phyloP scores from a whole-genome alignment of 2,888 invertebrate species.

The Drosophila infuscata region DNA sequence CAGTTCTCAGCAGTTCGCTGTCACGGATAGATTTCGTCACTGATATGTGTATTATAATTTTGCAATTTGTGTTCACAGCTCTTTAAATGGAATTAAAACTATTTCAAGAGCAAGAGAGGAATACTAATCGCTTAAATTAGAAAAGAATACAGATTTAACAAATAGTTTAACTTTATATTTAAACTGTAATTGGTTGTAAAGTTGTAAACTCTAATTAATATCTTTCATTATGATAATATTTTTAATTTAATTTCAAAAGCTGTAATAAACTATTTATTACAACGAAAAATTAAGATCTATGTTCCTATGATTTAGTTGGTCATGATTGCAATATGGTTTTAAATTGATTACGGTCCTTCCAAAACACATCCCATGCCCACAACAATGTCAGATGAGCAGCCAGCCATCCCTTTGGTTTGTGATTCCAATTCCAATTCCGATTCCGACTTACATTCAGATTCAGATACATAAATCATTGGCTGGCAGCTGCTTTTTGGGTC shows the following conservation, averaged over 20 bases:
- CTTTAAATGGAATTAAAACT: background rate
- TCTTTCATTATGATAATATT: background rate
- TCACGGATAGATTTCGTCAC: constrained; percentile 4
- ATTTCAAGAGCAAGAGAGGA: no score
- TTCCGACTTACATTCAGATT: constrained; percentile 12
- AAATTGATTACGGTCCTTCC: background rate
- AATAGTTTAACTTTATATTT: no score
- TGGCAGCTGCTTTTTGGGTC: constrained; percentile 49
- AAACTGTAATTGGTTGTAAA: no score
- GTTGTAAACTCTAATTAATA: background rate
- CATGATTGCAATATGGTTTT: constrained; percentile 5
- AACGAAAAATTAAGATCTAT: background rate
- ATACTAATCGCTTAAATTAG: background rate
- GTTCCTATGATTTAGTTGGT: constrained; percentile 4
- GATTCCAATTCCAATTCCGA: background rate
- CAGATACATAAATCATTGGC: constrained; percentile 44
- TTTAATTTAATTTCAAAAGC: background rate
- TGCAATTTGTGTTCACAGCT: background rate
- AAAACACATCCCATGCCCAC: constrained; percentile 15
- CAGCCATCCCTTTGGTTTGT: constrained; percentile 8
- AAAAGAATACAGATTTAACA: background rate
- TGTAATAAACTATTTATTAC: background rate
- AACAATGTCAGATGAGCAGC: constrained; percentile 1
- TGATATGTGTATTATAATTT: constrained; percentile 18
- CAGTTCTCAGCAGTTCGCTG: constrained; percentile 2